Conservation (phyloP, 2,113 vertebrate species). For the Falcunculus frontatus region DNA sequence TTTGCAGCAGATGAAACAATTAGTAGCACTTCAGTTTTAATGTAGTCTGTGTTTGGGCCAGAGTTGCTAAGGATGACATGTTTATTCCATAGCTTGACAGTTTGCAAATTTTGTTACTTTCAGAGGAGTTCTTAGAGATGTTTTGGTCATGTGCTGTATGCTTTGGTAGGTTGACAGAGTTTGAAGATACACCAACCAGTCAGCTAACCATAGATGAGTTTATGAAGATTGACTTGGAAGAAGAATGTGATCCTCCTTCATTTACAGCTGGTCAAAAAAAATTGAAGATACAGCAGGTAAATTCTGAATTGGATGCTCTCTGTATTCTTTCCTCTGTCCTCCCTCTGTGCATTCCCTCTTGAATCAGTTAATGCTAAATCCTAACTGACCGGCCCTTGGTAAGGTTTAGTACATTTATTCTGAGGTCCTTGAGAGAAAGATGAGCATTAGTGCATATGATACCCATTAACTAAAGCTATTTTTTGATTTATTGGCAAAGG, state of each 20-base stretch:
- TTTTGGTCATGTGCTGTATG: background rate
- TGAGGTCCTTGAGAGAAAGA: background rate
- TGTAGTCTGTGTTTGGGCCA: background rate
- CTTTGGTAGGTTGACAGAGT: slow-evolving; percentile 84
- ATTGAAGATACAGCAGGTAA: slow-evolving; percentile 82
- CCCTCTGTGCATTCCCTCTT: background rate
- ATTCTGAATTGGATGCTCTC: background rate
- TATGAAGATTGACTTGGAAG: slow-evolving; percentile 90
- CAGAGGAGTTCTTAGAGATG: background rate
- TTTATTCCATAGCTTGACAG: background rate
- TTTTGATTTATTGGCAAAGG: background rate
- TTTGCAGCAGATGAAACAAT: slow-evolving; percentile 9
- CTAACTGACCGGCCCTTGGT: background rate
- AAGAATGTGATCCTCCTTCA: slow-evolving; percentile 93
- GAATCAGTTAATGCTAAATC: background rate
- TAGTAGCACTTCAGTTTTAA: background rate
- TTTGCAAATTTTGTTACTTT: background rate
- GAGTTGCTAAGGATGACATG: background rate
- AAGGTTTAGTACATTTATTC: background rate
- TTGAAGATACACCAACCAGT: slow-evolving; percentile 94
- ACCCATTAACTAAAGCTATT: background rate
- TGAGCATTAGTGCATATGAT: background rate
- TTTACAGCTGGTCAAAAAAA: slow-evolving; percentile 87
- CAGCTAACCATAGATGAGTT: slow-evolving; percentile 95
- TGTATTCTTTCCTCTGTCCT: background rate